A percentile compares a stretch with the other conserved stretches of the same genome.
Evolutionary conservation across 35 echinoderm and acorn worm genomes (phyloP).

Genomic region (Heliocidaris tuberculata): DNA sequence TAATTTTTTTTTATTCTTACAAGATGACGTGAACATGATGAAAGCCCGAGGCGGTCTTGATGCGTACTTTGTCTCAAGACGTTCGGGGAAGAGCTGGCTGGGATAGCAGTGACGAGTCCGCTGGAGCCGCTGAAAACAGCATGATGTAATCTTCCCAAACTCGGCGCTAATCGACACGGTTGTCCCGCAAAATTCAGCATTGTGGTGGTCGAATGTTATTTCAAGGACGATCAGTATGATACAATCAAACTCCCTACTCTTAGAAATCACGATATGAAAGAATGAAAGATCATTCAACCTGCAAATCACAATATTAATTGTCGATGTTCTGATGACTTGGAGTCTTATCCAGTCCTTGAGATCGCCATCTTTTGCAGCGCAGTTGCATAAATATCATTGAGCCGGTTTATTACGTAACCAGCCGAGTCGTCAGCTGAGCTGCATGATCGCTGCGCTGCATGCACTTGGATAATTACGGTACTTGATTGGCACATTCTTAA

Average conservation of each 20-base stretch:
- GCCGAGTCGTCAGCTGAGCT: background rate
- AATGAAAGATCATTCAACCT: background rate
- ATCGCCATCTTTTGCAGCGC: background rate
- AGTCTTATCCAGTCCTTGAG: background rate
- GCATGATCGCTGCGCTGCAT: too few species aligned
- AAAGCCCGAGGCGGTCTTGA: background rate
- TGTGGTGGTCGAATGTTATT: background rate
- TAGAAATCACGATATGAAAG: background rate
- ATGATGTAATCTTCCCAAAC: background rate
- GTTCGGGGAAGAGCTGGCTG: background rate
- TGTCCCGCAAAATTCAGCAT: constrained; percentile 9
- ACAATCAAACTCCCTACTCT: background rate
- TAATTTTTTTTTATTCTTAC: too few species aligned
- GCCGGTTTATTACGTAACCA: background rate
- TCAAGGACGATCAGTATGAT: background rate
- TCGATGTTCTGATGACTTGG: too few species aligned
- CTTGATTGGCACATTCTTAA: too few species aligned
- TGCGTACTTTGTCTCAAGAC: background rate
- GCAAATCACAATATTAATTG: background rate
- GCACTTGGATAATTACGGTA: too few species aligned
- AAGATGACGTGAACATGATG: background rate
- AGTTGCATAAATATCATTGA: background rate
- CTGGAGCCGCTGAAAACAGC: background rate
- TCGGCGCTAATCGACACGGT: background rate
- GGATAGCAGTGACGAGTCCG: background rate